Conservation (phyloP, 2,113 vertebrate genomes). For the Cavia aperea region DNA sequence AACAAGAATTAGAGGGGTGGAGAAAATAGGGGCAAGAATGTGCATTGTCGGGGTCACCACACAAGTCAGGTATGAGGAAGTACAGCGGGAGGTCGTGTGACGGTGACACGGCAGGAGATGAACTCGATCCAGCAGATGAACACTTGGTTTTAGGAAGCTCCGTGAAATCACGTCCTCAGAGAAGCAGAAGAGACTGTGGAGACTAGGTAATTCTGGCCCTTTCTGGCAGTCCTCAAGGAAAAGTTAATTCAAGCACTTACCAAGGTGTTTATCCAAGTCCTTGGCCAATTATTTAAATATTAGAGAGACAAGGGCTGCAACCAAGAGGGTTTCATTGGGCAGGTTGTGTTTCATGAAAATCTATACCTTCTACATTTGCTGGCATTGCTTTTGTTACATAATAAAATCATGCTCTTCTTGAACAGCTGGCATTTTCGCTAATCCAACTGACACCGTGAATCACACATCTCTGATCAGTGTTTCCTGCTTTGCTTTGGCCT, state of each 20-base stretch:
- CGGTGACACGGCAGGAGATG: background rate
- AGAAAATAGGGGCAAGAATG: background rate
- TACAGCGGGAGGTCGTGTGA: background rate
- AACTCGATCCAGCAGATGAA: background rate
- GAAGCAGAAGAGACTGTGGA: background rate
- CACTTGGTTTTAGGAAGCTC: background rate
- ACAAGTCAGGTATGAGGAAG: background rate
- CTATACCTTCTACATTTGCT: background rate
- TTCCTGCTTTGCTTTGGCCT: slow-evolving; percentile 8
- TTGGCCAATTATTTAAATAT: background rate
- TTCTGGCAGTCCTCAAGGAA: background rate
- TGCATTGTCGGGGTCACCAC: background rate
- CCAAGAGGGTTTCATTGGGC: background rate
- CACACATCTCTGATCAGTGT: background rate
- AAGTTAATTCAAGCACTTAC: background rate
- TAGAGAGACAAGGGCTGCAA: background rate
- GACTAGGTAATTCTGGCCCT: background rate
- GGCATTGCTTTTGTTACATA: background rate
- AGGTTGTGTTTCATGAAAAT: background rate
- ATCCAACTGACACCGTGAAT: slow-evolving; percentile 32
- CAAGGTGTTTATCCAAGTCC: background rate
- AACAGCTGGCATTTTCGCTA: slow-evolving; percentile 24
- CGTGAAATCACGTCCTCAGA: background rate
- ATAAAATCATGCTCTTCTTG: background rate
- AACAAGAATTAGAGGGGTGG: background rate